These are phyloP conservation scores for Agrenia bidenticulata DNA, from an alignment of 2,888 invertebrate genomes.

Conservation along the genomic window DNA sequence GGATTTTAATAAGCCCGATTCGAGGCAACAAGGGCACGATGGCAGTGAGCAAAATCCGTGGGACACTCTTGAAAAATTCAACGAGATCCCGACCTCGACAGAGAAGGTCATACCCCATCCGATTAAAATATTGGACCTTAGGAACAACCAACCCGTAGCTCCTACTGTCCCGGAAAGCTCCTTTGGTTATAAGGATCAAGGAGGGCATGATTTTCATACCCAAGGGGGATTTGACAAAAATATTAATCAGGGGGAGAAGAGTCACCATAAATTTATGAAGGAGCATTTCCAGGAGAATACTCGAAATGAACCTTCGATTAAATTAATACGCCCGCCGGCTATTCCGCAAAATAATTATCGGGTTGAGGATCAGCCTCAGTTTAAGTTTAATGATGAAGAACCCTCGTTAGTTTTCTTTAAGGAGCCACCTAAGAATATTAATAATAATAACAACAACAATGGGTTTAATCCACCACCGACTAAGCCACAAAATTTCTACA, in stretches of 20 bases:
- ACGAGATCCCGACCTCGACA: background rate
- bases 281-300: too few relatives aligned
- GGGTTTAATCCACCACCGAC: conserved; percentile 4
- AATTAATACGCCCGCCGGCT: too few relatives aligned
- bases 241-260: background rate
- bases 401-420: too few relatives aligned
- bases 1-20: too few relatives aligned
- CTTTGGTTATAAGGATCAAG: background rate
- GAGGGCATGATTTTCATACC: too few relatives aligned
- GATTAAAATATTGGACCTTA: background rate
- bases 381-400: background rate
- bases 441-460: too few relatives aligned
- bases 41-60: background rate
- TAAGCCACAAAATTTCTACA: conserved; percentile 9
- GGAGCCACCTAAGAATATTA: too few relatives aligned
- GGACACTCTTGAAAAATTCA: background rate
- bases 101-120: background rate
- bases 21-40: background rate
- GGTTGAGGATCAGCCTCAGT: background rate
- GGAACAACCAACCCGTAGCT: background rate
- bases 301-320: too few relatives aligned
- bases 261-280: too few relatives aligned
- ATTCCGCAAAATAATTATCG: too few relatives aligned
- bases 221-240: too few relatives aligned
- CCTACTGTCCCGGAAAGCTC: background rate